Evolutionary conservation across 2,113 vertebrate species (phyloP), one percentile per base, ranked within the genome.

Genomic region (Dolichotis patagonum): DNA sequence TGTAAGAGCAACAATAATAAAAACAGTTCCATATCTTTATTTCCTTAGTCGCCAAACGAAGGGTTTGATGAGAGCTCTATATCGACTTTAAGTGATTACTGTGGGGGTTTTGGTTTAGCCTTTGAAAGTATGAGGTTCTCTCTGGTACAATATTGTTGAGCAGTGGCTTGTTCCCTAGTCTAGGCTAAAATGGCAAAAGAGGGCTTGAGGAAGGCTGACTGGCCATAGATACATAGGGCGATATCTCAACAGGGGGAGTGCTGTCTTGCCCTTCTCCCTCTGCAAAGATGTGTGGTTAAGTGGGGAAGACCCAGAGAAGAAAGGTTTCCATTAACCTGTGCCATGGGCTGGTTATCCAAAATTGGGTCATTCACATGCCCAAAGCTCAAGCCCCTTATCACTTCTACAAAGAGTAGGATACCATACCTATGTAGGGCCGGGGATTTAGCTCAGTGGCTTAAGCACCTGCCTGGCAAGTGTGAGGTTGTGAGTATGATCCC

Each of bases 1-100:
- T 84, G 91, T 94, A 86, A 95, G 85, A 46, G 65, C 69, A 94
- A 60, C 14, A 56, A 38, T 60, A 58, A 77, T 93, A 77, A 88
- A 91, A 77, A 13, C 5, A 90, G 28, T 28, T 90, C 46, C 46
- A 16, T 82, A 11, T 82, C 20, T 19, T 91, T 38, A 60, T 63
- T 83, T 78, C 49, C 52, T 78, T 69, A 82, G 65, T 85, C 80
- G 10, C 22, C 63, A 85, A 82, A 52, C 78, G 46, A 73, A 88
- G 17, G 32, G 84, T 13, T 16, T 81, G 38, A 81, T 46, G 16
- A 52, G 49, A 85, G 11, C 58, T 35, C 30, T 62, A 22, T 28
- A 28, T 75, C 46, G 65, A 38, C 28, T 84, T 28, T 60, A 81
- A 71, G 43, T 30, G 69, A 85, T 22, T 62, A 32, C 14, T 20